Base-by-base conservation (phyloP, 2,797 vertebrate genomes). In the Botia almorhae region DNA sequence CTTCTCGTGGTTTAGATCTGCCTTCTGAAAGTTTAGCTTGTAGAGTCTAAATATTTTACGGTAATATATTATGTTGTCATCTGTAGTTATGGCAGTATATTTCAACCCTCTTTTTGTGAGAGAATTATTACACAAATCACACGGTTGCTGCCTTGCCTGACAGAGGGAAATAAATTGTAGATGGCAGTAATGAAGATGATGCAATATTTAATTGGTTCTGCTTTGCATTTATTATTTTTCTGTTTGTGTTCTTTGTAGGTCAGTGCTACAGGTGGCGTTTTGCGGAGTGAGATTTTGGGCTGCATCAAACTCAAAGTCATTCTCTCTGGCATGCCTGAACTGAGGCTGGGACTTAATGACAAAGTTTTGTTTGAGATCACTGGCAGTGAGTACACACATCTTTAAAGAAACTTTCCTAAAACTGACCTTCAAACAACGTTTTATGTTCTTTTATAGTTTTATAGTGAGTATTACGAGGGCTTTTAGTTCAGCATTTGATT, bases 361-460 rank as follows among this genome's bases (percentile, higher is more conserved):
- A 95, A 95, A 90, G 94, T 95, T 77, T 92, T 95, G 76, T 95
- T 95, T 74, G 93, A 95, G 86, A 94, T 94, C 87, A 95, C 94
- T 51, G 94, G 94, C 88, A 90, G 94, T 95, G 86, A 94, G 94
- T 94, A 75, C 4, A 51, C 61, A 69, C 12, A 53, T 26, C 7
- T 50, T 19, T 26, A 7, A n/a, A 3, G 10, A 65, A 17, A 16
- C 17, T 19, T 72, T 60, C 21, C 21, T 56, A 12, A 74, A 56
- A 65, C 48, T 13, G n/a, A 26, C 43, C 33, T 75, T 69, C 1
- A 63, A 39, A 33, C 51, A 19, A 6, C 36, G 1, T 21, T 14
- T 14, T 69, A 13, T 33, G 60, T 26, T 14, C 43, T 46, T 12
- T 8, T 53, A 4, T 61, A 12, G 55, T 26, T n/a, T n/a, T n/a